Base-by-base conservation (phyloP, 2,888 invertebrate genomes). In the Ophion costatus region DNA sequence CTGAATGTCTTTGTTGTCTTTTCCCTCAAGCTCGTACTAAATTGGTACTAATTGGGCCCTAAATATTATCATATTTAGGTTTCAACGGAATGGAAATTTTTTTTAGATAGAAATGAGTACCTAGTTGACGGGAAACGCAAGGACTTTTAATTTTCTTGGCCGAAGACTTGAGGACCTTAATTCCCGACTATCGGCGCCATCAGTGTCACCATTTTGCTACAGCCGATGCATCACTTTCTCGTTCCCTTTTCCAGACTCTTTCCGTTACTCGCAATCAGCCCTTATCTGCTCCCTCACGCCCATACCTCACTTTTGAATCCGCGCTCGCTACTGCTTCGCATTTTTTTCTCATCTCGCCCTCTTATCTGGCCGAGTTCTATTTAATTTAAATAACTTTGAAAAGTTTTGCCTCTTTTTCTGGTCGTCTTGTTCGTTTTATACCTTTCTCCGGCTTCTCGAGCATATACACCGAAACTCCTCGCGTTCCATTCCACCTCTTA, bases 361-460 rank as follows among this genome's bases (percentile, higher is more conserved):
- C 67, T 61, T 76, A 64, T 69, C 75, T 76, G 57, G 64, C 82
- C 70, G 83, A 87, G 88, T 87, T 89, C 89, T 91, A 90, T 91
- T 91, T 91, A 91, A 91, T 91, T 91, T 90, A 91, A 91, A 91
- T 91, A 91, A 91, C 89, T 91, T 91, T 89, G 87, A 88, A 89
- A 91, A 91, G 88, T 91, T 90, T 83, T 78, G 79, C 77, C 69
- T 84, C 82, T 74, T 77, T 80, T 82, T 81, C 73, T 63, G 57
- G 71, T 57, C 45, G 66, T 74, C 64, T 73, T 71, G 59, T 80
- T 57, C 76, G n/a, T 64, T 74, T 81, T 59, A 51, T 83, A 71
- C 59, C 81, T 74, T 75, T 83, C 73, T 57, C 59, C 11, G 70
- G 74, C 57, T 79, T 79, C 75, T 83, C 81, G 61, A 57, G 82